Evolutionary conservation across 2,797 vertebrate species (phyloP).

Genomic region (Phrynocephalus guinanensis): DNA sequence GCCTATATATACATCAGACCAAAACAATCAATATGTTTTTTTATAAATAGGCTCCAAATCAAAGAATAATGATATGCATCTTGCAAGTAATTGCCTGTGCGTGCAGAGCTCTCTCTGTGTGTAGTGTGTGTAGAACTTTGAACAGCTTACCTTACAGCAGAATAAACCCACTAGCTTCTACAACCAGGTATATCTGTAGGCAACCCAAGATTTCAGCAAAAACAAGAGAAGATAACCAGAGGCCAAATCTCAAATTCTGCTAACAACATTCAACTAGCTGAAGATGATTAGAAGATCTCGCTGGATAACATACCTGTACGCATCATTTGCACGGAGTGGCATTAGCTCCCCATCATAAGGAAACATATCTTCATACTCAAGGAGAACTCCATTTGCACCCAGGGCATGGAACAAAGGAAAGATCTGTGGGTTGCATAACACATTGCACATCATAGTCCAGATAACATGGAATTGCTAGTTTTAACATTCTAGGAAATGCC

Average conservation of each 20-base stretch:
- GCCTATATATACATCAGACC: neutral
- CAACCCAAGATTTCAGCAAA: neutral
- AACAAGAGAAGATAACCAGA: neutral
- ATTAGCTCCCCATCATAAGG: slow-evolving; percentile 87
- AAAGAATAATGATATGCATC: neutral
- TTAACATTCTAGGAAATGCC: neutral
- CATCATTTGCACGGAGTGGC: slow-evolving; percentile 81
- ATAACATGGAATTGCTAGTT: neutral
- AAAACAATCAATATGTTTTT: neutral
- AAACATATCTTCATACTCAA: slow-evolving; percentile 97
- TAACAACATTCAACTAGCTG: neutral
- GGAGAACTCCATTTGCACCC: slow-evolving; percentile 88
- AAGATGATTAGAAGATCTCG: neutral
- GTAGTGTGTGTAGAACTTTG: too few species aligned
- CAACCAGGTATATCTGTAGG: too few species aligned
- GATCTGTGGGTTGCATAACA: slow-evolving; percentile 75
- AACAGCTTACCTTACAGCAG: neutral
- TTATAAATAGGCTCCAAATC: neutral
- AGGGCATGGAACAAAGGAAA: slow-evolving; percentile 86
- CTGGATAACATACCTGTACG: slow-evolving; percentile 86
- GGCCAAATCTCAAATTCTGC: neutral
- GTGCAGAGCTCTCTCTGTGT: neutral
- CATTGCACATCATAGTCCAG: neutral
- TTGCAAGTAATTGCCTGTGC: neutral
- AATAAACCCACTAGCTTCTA: neutral